Base-by-base conservation (phyloP, 2,113 vertebrate species). In the Chloebia gouldiae region DNA sequence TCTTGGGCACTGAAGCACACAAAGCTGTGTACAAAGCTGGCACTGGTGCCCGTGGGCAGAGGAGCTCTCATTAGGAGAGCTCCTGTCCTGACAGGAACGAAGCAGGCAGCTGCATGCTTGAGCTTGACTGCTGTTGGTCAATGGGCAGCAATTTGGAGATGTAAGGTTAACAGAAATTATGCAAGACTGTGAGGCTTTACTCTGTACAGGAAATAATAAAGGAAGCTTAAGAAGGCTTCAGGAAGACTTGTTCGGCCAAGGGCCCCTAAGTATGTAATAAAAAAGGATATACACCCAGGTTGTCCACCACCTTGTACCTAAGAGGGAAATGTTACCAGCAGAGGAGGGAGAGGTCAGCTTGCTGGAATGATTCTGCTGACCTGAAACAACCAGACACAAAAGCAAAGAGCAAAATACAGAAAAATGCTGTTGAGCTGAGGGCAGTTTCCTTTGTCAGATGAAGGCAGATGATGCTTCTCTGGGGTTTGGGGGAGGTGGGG, bases 111-210 rank as follows among this genome's bases (percentile, higher is more conserved):
- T 89, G 69, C 93, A 61, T 39, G 91, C 73, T 89, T 2, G 0
- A 68, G 20, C 86, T 78, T 93, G 91, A 72, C 70, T 79, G 44
- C 33, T 72, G 56, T 93, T 95, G 87, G 83, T 92, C 92, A 94
- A 24, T 35, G 65, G 61, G n/a, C 72, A 95, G 53, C 25, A 57
- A 91, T 64, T 72, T 76, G 37, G 65, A 92, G 23, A 53, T 72
- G 57, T 44, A 68, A 95, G 93, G 53, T 71, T 86, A 75, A 69
- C 44, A 91, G 83, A 87, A 91, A 61, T 91, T 91, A 25, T 42
- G 92, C 94, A 95, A 92, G 77, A 56, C 28, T 72, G 6, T n/a
- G 45, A 65, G 20, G 44, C 49, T 91, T 51, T 78, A 61, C 18
- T 17, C 24, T 69, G 57, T 49, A 19, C 61, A 39, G 37, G 63